Evolutionary conservation across 2,888 invertebrate species (phyloP), one percentile per base, ranked within the genome.

Genomic region (Corbicula japonica): DNA sequence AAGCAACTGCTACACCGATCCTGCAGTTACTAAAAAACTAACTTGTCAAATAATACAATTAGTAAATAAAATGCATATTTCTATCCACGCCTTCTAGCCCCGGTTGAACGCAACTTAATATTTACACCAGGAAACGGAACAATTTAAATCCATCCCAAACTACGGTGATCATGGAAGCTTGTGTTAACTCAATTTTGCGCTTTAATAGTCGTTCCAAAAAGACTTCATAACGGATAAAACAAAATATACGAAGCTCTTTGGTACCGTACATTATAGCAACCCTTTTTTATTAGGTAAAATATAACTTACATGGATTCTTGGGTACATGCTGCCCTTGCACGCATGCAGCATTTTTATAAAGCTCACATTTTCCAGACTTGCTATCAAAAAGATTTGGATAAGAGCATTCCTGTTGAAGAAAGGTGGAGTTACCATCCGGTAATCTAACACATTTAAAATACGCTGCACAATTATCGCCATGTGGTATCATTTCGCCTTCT

Each of bases 231-330:
- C 8, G 8, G 41, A 38, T 38, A 38, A 38, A 38, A 8, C 10
- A 12, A 38, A 38, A 38, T 38, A 12, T 8, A 38, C 15, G 18
- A 18, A 12, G 18, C 8, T 38, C 8, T 12, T 8, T 38, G 8
- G 41, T 15, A 18, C 8, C 8, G 18, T 12, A 38, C 15, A 38
- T 38, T 12, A 38, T 12, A 38, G 41, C 8, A 38, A 38, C 41
- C 15, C 8, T 15, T 12, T 15, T 38, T 38, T n/a, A n/a, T n/a
- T n/a, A n/a, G n/a, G n/a, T 23, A 48, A 1, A 48, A 18, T 26
- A n/a, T 3, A 34, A 73, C 79, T 71, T 71, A 79, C 79, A 79
- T 38, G 79, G 79, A 58, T 26, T 66, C 56, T 72, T 74, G 18
- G 79, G 79, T 21, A 70, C 68, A 8, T 28, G 65, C 34, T 73